Base-by-base conservation (phyloP, 1,140 invertebrate species). In the Anoplophora glabripennis region DNA sequence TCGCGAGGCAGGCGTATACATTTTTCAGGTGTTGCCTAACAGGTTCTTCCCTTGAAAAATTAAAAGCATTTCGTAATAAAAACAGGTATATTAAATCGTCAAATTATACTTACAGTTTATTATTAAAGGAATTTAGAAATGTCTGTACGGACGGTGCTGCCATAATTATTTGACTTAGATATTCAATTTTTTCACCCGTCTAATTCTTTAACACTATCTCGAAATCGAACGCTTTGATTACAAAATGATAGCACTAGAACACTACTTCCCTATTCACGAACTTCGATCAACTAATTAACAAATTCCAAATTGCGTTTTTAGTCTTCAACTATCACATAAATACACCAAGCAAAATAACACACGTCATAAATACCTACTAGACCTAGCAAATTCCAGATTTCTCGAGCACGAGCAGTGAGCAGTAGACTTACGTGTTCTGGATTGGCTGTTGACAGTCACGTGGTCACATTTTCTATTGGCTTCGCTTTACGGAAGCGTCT, bases 11-110 rank as follows among this genome's bases (percentile, higher is more conserved):
- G 41, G 88, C 90, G 75, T 98, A 98, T 0, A 98, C 95, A 89
- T 96, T 96, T 77, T 93, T 93, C 64, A 99, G 79, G 78, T 99
- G 96, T 69, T 86, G 80, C 53, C 88, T 83, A 7, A 96, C 89
- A 58, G 89, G 88, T 21, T 85, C 81, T 74, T 96, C 93, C 74
- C 87, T n/a, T 89, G 68, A 36, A 79, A 78, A 68, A 61, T 72
- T 46, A 57, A 58, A 65, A 58, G 62, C 33, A 54, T 44, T 45
- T 46, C 12, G 10, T 14, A 18, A 53, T 42, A 28, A 49, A 37
- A 47, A 56, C 11, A 4, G 42, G 7, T 45, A 41, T 41, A 38
- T 12, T 48, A 34, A 40, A 34, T 37, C 15, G 11, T 17, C n/a
- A n/a, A 7, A 5, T 35, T 17, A 59, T 66, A 75, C 75, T 74